phyloP scores from a whole-genome alignment of 2,888 invertebrate species.

The Boloria selene region DNA sequence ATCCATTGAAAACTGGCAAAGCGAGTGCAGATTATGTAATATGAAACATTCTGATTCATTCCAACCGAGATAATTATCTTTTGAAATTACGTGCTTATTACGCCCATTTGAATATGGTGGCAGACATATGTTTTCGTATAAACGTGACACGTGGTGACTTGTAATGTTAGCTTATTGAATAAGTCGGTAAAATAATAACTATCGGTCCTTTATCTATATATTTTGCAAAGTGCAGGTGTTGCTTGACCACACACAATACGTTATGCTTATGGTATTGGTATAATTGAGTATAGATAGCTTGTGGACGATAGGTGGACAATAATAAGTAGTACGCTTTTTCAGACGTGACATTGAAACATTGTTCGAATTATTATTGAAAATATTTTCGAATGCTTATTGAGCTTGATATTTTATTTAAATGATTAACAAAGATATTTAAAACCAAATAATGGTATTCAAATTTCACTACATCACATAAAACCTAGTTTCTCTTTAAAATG shows the following conservation, averaged over 20 bases:
- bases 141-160: conserved; percentile 26
- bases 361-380: not conserved
- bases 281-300: conserved; percentile 1
- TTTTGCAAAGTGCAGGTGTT: conserved; percentile 60
- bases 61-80: conserved; percentile 23
- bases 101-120: conserved; percentile 26
- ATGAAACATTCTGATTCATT: conserved; percentile 27
- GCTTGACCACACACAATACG: conserved; percentile 58
- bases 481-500: no score
- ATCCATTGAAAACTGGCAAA: conserved; percentile 31
- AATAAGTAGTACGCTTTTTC: not conserved
- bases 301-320: not conserved
- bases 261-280: not conserved
- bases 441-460: no score
- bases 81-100: conserved; percentile 30
- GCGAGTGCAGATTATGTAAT: conserved; percentile 17
- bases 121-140: conserved; percentile 25
- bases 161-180: conserved; percentile 41
- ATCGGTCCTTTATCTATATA: conserved; percentile 52
- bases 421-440: no score
- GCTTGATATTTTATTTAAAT: no score
- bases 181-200: conserved; percentile 41
- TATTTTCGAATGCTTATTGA: no score
- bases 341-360: not conserved
- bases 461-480: no score